Base-by-base conservation (phyloP, 1,140 invertebrate species). In the Sycophaga agraensis region DNA sequence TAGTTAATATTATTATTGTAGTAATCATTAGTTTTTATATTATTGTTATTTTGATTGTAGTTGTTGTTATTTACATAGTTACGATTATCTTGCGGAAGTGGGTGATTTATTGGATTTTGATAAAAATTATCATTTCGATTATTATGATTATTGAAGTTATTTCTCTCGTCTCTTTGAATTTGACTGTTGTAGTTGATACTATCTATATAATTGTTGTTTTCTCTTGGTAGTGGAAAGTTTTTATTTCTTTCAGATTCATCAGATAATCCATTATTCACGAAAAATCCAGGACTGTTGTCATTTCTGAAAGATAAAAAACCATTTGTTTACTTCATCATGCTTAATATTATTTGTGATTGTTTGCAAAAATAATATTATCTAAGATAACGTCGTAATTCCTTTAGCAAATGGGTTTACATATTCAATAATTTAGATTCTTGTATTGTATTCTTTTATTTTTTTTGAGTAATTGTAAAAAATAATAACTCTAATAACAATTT, bases 251-350 rank as follows among this genome's bases (percentile, higher is more conserved):
- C 37, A 8, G n/a, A 19, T 21, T 37, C 53, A 0, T 43, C 42
- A 4, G 48, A 40, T 6, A 63, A 21, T 17, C 61, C 61, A 31
- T 58, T 58, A 21, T 63, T 63, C 4, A 63, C 39, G 4, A 42
- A 43, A 9, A 35, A 48, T 26, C 51, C 54, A 37, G 53, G 19
- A n/a, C 4, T 12, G 6, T 66, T 34, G 22, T 62, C 28, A 34
- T 21, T 55, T 24, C 61, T 63, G 28, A 34, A 63, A 49, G 49
- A 53, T n/a, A n/a, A n/a, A n/a, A n/a, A n/a, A n/a, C n/a, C n/a
- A n/a, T n/a, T n/a, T n/a, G n/a, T n/a, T n/a, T n/a, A n/a, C n/a
- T n/a, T n/a, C n/a, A n/a, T n/a, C n/a, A n/a, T n/a, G n/a, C n/a
- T n/a, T n/a, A n/a, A n/a, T n/a, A n/a, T n/a, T n/a, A n/a, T n/a